Conservation (phyloP, 1,140 invertebrate species). For the Brachionus koreanus region DNA sequence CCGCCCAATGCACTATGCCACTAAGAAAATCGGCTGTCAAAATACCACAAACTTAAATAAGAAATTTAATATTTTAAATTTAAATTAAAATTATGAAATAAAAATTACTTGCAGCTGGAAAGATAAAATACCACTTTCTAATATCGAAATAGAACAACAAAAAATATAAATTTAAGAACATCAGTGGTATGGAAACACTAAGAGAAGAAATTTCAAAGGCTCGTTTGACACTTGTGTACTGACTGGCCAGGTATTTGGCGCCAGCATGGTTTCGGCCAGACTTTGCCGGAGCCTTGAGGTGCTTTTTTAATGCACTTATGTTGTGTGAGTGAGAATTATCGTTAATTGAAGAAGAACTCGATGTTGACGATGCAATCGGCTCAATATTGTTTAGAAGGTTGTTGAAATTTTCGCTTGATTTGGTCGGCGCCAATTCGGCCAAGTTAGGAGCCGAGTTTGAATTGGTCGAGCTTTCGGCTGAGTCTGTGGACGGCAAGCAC, state of each 20-base stretch:
- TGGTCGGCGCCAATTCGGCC: not conserved
- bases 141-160: constrained; percentile 52
- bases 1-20: constrained; percentile 92
- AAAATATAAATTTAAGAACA: constrained; percentile 69
- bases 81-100: too few species aligned
- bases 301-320: constrained; percentile 11
- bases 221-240: constrained; percentile 90
- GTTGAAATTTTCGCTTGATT: constrained; percentile 22
- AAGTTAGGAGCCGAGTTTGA: not conserved
- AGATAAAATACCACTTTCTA: constrained; percentile 68
- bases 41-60: constrained; percentile 79
- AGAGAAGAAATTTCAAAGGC: constrained; percentile 87
- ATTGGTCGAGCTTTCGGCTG: not conserved
- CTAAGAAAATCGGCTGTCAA: constrained; percentile 91
- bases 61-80: too few species aligned
- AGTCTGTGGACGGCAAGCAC: not conserved
- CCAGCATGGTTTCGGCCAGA: constrained; percentile 93
- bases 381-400: not conserved
- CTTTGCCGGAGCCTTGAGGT: constrained; percentile 25
- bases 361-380: not conserved
- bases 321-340: not conserved
- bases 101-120: constrained; percentile 67
- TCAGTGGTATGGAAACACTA: constrained; percentile 73
- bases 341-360: not conserved
- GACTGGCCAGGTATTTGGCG: constrained; percentile 82